Conservation (phyloP, 2,113 vertebrate genomes). For the Canis aureus region DNA sequence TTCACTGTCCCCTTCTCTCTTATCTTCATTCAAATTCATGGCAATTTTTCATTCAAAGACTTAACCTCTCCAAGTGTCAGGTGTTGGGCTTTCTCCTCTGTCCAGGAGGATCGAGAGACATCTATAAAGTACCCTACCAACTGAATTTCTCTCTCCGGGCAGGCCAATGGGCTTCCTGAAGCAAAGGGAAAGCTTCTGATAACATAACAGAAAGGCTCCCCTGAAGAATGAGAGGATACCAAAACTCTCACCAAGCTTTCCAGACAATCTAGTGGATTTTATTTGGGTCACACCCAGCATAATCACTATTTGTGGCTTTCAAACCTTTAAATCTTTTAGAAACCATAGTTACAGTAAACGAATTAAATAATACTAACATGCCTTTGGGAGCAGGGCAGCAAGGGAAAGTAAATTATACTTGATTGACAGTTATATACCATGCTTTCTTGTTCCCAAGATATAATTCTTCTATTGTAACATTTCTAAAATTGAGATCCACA, state of each 20-base stretch:
- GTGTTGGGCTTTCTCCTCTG: slow-evolving; percentile 58
- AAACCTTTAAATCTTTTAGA: not conserved
- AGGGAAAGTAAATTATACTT: not conserved
- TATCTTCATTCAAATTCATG: slow-evolving; percentile 84
- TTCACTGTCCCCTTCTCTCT: slow-evolving; percentile 79
- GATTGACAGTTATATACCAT: not conserved
- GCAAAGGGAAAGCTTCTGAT: not conserved
- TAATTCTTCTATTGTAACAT: slow-evolving; percentile 19
- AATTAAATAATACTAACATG: not conserved
- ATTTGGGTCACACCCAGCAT: not conserved
- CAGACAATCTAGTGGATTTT: not conserved
- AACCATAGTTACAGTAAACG: not conserved
- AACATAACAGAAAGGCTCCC: not conserved
- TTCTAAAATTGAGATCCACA: slow-evolving; percentile 15
- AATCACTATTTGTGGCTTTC: not conserved
- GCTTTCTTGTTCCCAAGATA: not conserved
- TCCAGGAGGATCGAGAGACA: slow-evolving; percentile 79
- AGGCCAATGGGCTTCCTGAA: slow-evolving; percentile 6
- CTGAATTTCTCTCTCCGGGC: slow-evolving; percentile 24
- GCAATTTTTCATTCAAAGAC: slow-evolving; percentile 80
- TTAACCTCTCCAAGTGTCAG: slow-evolving; percentile 79
- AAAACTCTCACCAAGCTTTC: not conserved
- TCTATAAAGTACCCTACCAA: slow-evolving; percentile 58
- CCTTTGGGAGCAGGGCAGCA: not conserved
- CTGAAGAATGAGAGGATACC: not conserved